Percentiles rank a stretch among this genome's conserved stretches.
Evolutionary conservation across 2,888 invertebrate genomes (phyloP).

Genomic region (Stictocephala bisonia): DNA sequence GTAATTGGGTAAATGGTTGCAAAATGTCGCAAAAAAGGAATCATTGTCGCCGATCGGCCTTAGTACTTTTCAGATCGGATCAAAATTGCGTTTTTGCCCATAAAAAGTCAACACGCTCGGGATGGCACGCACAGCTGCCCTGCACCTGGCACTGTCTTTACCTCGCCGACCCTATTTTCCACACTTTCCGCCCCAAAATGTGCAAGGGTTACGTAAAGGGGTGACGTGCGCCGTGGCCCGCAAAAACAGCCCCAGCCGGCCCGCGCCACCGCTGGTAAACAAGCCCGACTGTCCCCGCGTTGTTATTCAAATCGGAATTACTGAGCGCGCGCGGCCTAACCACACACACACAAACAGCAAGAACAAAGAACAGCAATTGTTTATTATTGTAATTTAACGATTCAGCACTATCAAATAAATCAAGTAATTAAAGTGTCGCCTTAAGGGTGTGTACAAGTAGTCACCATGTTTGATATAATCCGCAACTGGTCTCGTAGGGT

Average conservation of each 20-base stretch:
- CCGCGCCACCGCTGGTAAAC: background rate
- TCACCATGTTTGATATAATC: too few relatives aligned
- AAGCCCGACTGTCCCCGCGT: background rate
- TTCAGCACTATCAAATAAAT: too few relatives aligned
- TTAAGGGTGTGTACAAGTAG: too few relatives aligned
- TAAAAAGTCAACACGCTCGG: conserved; percentile 28
- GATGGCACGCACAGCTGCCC: background rate
- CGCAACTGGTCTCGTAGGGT: too few relatives aligned
- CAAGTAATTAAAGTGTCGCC: too few relatives aligned
- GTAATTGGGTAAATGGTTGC: conserved; percentile 29
- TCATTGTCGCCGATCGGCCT: conserved; percentile 9
- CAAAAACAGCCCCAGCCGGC: background rate
- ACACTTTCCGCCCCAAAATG: conserved; percentile 38
- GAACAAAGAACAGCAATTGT: too few relatives aligned
- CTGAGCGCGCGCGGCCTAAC: too few relatives aligned
- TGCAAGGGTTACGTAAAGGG: conserved; percentile 41
- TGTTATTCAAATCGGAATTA: conserved; percentile 16
- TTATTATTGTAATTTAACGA: too few relatives aligned
- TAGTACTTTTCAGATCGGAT: conserved; percentile 20
- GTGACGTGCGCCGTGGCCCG: too few relatives aligned
- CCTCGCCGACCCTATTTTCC: conserved; percentile 29
- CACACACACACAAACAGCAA: too few relatives aligned
- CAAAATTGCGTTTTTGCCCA: conserved; percentile 41
- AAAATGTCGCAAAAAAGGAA: background rate
- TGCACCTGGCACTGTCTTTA: conserved; percentile 26